Evolutionary conservation across 2,888 invertebrate genomes (phyloP), one percentile per base, ranked within the genome.

Genomic region (Temnothorax unifasciatus): DNA sequence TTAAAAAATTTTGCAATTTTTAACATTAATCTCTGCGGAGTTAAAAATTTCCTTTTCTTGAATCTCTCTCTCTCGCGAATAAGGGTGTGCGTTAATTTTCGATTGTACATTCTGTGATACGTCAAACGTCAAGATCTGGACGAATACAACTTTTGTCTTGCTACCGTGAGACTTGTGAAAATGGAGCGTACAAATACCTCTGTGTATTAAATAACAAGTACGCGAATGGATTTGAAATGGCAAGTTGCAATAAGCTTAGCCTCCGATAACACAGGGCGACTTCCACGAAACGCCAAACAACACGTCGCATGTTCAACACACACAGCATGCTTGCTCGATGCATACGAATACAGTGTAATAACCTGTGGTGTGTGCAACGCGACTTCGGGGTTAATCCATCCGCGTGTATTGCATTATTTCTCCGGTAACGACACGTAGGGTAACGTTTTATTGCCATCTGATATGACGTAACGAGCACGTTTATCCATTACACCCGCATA

Each of bases 311-410:
- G 79, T 71, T 71, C 59, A 54, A 59, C 47, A 66, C 57, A 41
- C 25, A 34, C n/a, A n/a, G n/a, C n/a, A n/a, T n/a, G 68, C 44
- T 21, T 69, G 47, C 79, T 44, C 71, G 57, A 59, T 47, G 34
- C 38, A 79, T 47, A 79, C 57, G 47, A 44, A 68, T 47, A 64
- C 63, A 81, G 66, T 66, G 57, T 71, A 82, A 86, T 83, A 86
- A 83, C 71, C 44, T 18, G 74, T 44, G 57, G 29, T 66, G 59
- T 57, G 54, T 29, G 34, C 85, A 73, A 85, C 83, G 75, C 76
- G 63, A 87, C 82, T 87, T 87, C 61, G 88, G 63, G 57, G 82
- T 82, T 81, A 83, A 86, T 81, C 84, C 44, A 66, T 54, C 68
- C 59, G 71, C 77, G 69, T 21, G 66, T 50, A 66, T 84, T 82